Evolutionary conservation across 2,888 invertebrate genomes (phyloP), one percentile per base, ranked within the genome.

Genomic region (Mesorhabditis spiculigera): DNA sequence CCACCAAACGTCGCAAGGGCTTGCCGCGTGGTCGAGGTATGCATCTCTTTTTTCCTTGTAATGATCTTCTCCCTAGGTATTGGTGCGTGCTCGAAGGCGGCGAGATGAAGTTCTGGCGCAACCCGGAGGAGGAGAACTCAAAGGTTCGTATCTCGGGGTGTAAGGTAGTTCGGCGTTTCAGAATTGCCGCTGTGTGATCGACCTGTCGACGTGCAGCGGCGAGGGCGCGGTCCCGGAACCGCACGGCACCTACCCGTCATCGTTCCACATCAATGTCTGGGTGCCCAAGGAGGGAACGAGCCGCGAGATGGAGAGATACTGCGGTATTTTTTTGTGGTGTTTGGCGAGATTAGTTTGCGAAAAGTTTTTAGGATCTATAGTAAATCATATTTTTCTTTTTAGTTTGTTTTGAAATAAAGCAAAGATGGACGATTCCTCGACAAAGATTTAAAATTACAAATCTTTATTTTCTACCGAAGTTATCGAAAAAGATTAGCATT

Each of bases 41-140:
- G 58, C 58, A 50, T 28, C 28, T 1, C 28, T 28, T 28, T 28
- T 28, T 28, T 28, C 28, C 28, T 28, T 28, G 28, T 3, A 28
- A 28, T 28, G 28, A 28, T 28, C n/a, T 50, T 50, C n/a, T 50
- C n/a, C n/a, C n/a, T n/a, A 50, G 58, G n/a, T 50, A 95, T 78
- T 97, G 96, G 96, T 93, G 93, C 87, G 89, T 91, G 28, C 90
- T 97, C 67, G 91, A 91, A 82, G 91, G 93, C 5, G 90, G 92
- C 45, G 88, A 90, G 42, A 88, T 97, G 16, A 90, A 91, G 69
- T 96, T 91, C 88, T 97, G 96, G 96, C 93, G 93, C 88, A 96
- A 96, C 87, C 96, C 96, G 0, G 95, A 96, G 81, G 95, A 96
- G 86, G 95, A 95, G 83, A 91, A 90, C 86, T 93, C 41, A 41